Evolutionary conservation across 2,888 invertebrate species (phyloP).

Genomic region (Drosophila lacicola): DNA sequence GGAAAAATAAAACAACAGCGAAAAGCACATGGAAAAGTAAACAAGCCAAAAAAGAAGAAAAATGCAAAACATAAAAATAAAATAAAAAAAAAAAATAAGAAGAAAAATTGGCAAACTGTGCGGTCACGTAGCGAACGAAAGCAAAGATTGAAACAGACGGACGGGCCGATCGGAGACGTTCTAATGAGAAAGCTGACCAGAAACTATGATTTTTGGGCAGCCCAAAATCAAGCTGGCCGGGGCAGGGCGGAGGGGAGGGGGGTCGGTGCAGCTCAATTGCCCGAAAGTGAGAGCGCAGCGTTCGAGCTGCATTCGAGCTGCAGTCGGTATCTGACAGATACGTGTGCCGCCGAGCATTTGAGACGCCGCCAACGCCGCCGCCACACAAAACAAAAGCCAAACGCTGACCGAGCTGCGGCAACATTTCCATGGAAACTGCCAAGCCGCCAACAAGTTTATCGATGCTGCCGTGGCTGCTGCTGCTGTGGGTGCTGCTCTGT

Average conservation of each 20-base stretch:
- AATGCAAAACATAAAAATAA: constrained; percentile 1
- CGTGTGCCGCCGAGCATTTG: constrained; percentile 59
- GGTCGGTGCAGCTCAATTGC: constrained; percentile 54
- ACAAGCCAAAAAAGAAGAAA: constrained; percentile 14
- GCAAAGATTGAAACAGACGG: constrained; percentile 47
- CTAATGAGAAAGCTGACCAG: constrained; percentile 72
- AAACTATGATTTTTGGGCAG: constrained; percentile 51
- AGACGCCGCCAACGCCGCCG: constrained; percentile 24
- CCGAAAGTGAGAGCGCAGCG: constrained; percentile 62
- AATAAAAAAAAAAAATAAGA: constrained; percentile 9
- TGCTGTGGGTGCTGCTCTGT: constrained; percentile 31
- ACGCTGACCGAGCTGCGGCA: constrained; percentile 48
- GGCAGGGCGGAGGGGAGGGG: background rate
- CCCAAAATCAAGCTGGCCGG: constrained; percentile 7
- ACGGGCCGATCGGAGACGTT: constrained; percentile 34
- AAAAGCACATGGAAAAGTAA: constrained; percentile 9
- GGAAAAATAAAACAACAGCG: constrained; percentile 10
- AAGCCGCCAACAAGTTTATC: constrained; percentile 50
- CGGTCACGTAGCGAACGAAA: constrained; percentile 70
- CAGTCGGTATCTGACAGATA: constrained; percentile 61
- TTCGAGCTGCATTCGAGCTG: constrained; percentile 24
- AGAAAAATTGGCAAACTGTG: constrained; percentile 42
- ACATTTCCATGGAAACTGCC: constrained; percentile 75
- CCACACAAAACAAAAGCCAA: constrained; percentile 70
- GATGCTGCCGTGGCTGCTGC: constrained; percentile 40